A percentile compares a stretch with the other conserved stretches of the same genome.
phyloP scores from a whole-genome alignment of 2,888 invertebrate genomes.

The Pandemis heparana region DNA sequence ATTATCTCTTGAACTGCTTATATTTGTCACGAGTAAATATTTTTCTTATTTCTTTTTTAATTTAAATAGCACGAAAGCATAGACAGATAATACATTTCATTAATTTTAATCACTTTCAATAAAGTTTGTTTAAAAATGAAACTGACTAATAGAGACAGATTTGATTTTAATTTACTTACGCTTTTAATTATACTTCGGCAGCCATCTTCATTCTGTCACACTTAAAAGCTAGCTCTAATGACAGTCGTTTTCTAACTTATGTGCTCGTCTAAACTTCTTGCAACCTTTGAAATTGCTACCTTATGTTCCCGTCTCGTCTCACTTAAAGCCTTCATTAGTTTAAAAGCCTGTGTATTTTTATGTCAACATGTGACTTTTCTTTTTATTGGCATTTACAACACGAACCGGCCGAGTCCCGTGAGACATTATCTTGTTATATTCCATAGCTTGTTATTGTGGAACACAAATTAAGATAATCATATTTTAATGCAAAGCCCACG shows the following conservation, averaged over 20 bases:
- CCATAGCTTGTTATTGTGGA: neutral
- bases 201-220: neutral
- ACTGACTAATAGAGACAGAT: too few species aligned
- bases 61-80: too few species aligned
- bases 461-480: neutral
- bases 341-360: slow-evolving; percentile 8
- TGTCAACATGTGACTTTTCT: slow-evolving; percentile 7
- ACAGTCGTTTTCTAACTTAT: neutral
- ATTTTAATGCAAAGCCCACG: neutral
- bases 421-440: neutral
- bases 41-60: too few species aligned
- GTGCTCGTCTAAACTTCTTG: slow-evolving; percentile 1
- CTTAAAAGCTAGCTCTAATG: neutral
- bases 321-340: slow-evolving; percentile 13
- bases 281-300: neutral
- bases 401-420: neutral
- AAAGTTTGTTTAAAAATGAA: too few species aligned
- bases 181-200: neutral
- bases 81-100: too few species aligned
- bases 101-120: too few species aligned
- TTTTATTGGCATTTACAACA: slow-evolving; percentile 1
- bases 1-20: too few species aligned
- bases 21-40: too few species aligned
- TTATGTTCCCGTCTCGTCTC: slow-evolving; percentile 2
- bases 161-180: too few species aligned